Evolutionary conservation across 2,888 invertebrate species (phyloP).

Genomic region (Halictus ligatus): DNA sequence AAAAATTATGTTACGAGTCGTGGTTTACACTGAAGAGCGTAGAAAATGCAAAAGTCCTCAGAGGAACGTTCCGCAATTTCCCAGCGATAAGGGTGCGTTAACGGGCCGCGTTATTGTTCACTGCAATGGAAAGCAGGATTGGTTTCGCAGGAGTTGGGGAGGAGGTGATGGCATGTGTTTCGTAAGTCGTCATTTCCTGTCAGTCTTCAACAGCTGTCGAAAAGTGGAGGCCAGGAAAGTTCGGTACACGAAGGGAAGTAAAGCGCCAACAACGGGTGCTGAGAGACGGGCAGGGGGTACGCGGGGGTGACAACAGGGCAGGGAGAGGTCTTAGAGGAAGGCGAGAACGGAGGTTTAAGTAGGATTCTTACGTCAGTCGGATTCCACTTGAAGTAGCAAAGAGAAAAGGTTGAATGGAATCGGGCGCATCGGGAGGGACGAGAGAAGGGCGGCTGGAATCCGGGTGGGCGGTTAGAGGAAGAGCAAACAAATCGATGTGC

Average conservation of each 20-base stretch:
- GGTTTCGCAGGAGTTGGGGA: neutral
- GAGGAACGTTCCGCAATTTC: neutral
- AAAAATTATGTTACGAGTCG: neutral
- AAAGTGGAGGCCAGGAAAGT: slow-evolving; percentile 35
- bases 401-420: slow-evolving; percentile 66
- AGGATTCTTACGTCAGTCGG: slow-evolving; percentile 75
- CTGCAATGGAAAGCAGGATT: slow-evolving; percentile 20
- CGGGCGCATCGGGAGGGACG: slow-evolving; percentile 57
- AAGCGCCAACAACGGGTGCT: slow-evolving; percentile 51
- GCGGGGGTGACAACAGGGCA: slow-evolving; percentile 18
- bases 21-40: neutral
- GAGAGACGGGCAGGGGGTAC: neutral
- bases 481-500: slow-evolving; percentile 80
- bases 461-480: slow-evolving; percentile 58
- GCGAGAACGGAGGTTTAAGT: slow-evolving; percentile 69
- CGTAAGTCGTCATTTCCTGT: slow-evolving; percentile 50
- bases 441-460: slow-evolving; percentile 55
- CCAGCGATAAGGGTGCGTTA: neutral
- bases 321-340: slow-evolving; percentile 45
- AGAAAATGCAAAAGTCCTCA: neutral
- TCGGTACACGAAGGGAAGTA: slow-evolving; percentile 38
- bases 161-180: neutral
- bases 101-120: slow-evolving; percentile 32
- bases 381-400: slow-evolving; percentile 72
- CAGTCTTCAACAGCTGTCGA: slow-evolving; percentile 39